phyloP scores from a whole-genome alignment of 1,140 invertebrate species.

The Nephila pilipes region DNA sequence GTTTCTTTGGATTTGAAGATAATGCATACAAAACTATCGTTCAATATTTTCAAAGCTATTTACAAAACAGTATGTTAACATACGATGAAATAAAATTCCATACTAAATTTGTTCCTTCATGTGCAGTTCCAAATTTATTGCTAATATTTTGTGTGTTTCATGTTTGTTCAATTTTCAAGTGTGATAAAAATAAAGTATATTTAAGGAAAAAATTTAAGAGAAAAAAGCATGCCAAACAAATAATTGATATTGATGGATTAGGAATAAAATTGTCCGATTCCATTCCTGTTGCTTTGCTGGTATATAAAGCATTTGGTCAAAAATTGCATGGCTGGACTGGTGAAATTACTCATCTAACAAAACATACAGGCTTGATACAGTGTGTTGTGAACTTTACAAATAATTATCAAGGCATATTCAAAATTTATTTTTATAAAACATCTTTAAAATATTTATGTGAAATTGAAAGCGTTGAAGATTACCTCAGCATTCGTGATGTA shows the following conservation, averaged over 20 bases:
- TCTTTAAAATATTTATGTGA: slow-evolving; percentile 17
- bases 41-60: slow-evolving; percentile 38
- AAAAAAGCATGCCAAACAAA: background rate
- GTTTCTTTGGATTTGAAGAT: slow-evolving; percentile 5
- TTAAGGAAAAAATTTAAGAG: background rate
- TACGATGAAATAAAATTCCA: slow-evolving; percentile 1
- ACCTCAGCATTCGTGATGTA: background rate
- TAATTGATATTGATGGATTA: background rate
- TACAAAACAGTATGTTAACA: slow-evolving; percentile 20
- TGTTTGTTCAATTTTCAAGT: slow-evolving; percentile 29
- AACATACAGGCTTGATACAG: slow-evolving; percentile 31
- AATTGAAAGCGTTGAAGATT: slow-evolving; percentile 4
- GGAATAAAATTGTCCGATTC: background rate
- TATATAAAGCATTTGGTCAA: background rate
- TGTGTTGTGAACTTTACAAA: slow-evolving; percentile 1
- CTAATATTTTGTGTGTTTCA: slow-evolving; percentile 25
- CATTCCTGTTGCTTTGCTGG: background rate
- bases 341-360: slow-evolving; percentile 16
- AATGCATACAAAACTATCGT: slow-evolving; percentile 11
- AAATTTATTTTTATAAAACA: slow-evolving; percentile 42
- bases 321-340: background rate
- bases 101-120: slow-evolving; percentile 2
- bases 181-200: background rate
- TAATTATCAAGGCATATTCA: background rate
- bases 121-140: background rate